A percentile compares a stretch with the other conserved stretches of the same genome.
Conservation (phyloP, 2,797 vertebrate species). For the Pangasius macronema region DNA sequence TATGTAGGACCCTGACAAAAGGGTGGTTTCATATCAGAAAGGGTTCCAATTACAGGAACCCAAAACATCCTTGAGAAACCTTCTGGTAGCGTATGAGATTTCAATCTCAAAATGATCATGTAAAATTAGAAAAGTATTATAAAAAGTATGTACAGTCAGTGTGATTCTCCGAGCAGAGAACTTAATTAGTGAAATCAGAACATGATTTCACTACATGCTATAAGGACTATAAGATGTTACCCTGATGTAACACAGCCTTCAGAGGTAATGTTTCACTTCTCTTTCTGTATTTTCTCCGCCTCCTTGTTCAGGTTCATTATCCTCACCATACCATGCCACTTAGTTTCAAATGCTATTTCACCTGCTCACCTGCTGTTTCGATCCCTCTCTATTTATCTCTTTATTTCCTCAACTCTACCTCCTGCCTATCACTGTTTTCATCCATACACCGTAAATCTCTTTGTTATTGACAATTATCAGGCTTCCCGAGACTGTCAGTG, state of each 20-base stretch:
- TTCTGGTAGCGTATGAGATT: background rate
- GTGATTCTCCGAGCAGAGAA: background rate
- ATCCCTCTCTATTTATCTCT: conserved; percentile 36
- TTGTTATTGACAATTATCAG: conserved; percentile 15
- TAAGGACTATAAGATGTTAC: background rate
- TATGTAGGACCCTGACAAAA: background rate
- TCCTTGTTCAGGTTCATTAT: conserved; percentile 31
- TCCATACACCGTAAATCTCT: conserved; percentile 32
- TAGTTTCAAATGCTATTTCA: conserved; percentile 31
- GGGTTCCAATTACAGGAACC: background rate
- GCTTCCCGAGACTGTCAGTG: conserved; percentile 15
- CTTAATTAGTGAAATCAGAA: conserved; percentile 1
- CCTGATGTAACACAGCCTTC: conserved; percentile 23
- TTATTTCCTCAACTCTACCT: conserved; percentile 34
- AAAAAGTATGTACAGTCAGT: background rate
- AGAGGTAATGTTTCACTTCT: conserved; percentile 42
- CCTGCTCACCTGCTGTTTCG: conserved; percentile 35
- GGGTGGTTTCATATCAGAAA: background rate
- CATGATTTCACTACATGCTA: background rate
- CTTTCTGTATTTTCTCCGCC: conserved; percentile 25
- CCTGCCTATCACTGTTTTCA: conserved; percentile 32
- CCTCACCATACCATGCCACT: conserved; percentile 35
- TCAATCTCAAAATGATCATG: background rate
- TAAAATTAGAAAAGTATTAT: background rate
- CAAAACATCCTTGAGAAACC: background rate